phyloP scores from a whole-genome alignment of 2,113 vertebrate species.

The Ovibos moschatus region DNA sequence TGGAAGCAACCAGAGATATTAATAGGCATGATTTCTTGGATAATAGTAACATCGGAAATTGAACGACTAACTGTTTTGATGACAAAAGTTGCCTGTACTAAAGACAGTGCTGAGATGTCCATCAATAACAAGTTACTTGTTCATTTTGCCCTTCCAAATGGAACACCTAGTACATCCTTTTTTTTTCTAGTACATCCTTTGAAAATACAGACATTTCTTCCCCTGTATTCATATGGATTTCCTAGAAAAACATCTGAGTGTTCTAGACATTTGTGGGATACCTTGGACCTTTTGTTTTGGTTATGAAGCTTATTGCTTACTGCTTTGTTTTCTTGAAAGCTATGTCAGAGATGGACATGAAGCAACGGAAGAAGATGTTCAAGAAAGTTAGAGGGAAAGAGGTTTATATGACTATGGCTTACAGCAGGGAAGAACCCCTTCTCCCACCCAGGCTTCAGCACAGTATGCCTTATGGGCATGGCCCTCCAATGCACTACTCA shows the following conservation, averaged over 20 bases:
- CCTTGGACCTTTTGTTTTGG: background rate
- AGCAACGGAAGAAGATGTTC: slow-evolving; percentile 87
- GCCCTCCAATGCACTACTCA: slow-evolving; percentile 65
- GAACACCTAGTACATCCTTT: background rate
- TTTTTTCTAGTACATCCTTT: background rate
- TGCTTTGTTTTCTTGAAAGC: slow-evolving; percentile 42
- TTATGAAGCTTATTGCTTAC: slow-evolving; percentile 10
- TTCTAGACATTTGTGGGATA: background rate
- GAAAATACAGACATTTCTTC: background rate
- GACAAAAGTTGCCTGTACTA: background rate
- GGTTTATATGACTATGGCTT: slow-evolving; percentile 85
- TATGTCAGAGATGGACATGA: slow-evolving; percentile 83
- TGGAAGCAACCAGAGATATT: background rate
- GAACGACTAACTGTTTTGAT: background rate
- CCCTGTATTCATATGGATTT: background rate
- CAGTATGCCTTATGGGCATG: slow-evolving; percentile 66
- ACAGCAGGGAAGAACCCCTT: slow-evolving; percentile 77
- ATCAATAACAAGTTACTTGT: background rate
- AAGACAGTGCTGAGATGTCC: background rate
- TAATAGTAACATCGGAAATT: background rate
- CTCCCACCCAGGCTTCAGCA: slow-evolving; percentile 88
- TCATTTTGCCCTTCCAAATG: slow-evolving; percentile 6
- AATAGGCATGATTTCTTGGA: background rate
- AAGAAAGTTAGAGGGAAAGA: slow-evolving; percentile 92
- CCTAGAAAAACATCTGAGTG: background rate